A percentile compares a stretch with the other conserved stretches of the same genome.
Evolutionary conservation across 2,797 vertebrate genomes (phyloP).

Genomic region (Poeciliopsis gracilis): DNA sequence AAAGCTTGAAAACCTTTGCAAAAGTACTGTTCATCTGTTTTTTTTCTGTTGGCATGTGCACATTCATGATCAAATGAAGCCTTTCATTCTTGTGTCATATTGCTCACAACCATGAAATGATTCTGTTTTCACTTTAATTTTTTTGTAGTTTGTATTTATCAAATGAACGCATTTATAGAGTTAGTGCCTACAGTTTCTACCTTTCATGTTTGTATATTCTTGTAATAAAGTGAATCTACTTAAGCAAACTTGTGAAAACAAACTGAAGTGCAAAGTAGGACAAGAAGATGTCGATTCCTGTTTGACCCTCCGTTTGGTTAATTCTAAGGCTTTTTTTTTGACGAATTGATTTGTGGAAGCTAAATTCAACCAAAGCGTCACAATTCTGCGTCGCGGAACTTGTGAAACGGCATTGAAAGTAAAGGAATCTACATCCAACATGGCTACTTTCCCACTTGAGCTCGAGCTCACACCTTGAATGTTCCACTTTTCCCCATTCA

Average conservation of each 20-base stretch:
- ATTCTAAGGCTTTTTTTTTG: background rate
- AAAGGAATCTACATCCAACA: conserved; percentile 35
- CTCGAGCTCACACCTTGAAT: conserved; percentile 62
- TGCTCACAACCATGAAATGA: background rate
- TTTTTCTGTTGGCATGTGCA: background rate
- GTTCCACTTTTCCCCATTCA: conserved; percentile 35
- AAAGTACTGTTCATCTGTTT: background rate
- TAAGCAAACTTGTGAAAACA: conserved; percentile 56
- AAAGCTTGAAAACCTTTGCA: background rate
- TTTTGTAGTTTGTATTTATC: conserved; percentile 13
- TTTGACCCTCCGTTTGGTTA: background rate
- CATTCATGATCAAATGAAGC: background rate
- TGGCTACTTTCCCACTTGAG: conserved; percentile 62
- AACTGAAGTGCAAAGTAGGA: conserved; percentile 60
- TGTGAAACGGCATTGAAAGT: conserved; percentile 11
- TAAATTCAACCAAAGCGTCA: background rate
- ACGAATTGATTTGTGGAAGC: background rate
- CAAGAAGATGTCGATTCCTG: conserved; percentile 22
- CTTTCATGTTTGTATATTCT: conserved; percentile 30
- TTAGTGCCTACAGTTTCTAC: conserved; percentile 10
- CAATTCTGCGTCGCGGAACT: background rate
- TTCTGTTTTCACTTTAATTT: background rate
- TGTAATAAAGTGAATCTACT: conserved; percentile 24
- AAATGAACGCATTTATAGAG: conserved; percentile 11
- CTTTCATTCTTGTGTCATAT: background rate